These are phyloP conservation scores for Diachasmimorpha longicaudata DNA, from an alignment of 1,140 invertebrate genomes.

Conservation along the genomic window DNA sequence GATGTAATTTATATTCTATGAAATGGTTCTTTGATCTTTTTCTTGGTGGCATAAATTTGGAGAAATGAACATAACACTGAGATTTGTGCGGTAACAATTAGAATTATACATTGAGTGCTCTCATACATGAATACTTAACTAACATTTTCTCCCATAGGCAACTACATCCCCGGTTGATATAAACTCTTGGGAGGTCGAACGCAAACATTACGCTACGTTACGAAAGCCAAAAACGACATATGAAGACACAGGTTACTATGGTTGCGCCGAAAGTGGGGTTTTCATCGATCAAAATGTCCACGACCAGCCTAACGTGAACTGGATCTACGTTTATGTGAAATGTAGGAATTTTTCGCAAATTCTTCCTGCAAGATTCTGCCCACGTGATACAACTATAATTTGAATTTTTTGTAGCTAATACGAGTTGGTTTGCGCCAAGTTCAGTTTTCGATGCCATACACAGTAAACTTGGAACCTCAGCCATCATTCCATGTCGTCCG, in stretches of 20 bases:
- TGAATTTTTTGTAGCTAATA: slow-evolving; percentile 58
- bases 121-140: not conserved
- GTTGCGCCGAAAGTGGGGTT: slow-evolving; percentile 61
- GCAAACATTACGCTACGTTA: slow-evolving; percentile 27
- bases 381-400: not conserved
- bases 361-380: no score
- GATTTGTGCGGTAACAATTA: no score
- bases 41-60: no score
- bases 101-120: no score
- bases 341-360: slow-evolving; percentile 57
- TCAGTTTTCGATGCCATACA: slow-evolving; percentile 43
- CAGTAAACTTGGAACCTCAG: slow-evolving; percentile 54
- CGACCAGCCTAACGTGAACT: slow-evolving; percentile 49
- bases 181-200: not conserved
- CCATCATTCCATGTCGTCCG: slow-evolving; percentile 72
- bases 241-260: slow-evolving; percentile 68
- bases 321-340: slow-evolving; percentile 72
- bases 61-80: no score
- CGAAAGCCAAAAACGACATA: slow-evolving; percentile 33
- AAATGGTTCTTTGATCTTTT: no score
- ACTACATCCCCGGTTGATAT: slow-evolving; percentile 28
- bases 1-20: no score
- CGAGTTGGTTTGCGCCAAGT: slow-evolving; percentile 60
- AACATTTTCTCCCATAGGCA: slow-evolving; percentile 10
- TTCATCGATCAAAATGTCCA: slow-evolving; percentile 45